Evolutionary conservation across 2,888 invertebrate genomes (phyloP).

Genomic region (Rhimphoctona megacephalus): DNA sequence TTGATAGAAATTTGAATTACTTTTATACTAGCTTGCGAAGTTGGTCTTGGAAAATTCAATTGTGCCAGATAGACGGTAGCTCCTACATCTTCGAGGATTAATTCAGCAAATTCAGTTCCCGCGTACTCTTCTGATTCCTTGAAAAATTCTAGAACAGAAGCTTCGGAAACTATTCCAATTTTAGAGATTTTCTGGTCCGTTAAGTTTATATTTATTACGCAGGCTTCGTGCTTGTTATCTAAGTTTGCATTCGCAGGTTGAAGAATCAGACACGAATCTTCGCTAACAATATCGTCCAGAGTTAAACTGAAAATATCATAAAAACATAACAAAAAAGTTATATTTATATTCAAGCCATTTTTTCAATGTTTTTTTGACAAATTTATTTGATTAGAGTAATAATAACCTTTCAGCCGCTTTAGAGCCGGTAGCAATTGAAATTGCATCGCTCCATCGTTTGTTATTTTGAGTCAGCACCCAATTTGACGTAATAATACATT

Average conservation of each 20-base stretch:
- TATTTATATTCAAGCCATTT: neutral
- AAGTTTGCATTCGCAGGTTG: conserved; percentile 71
- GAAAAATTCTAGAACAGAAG: conserved; percentile 84
- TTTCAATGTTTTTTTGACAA: neutral
- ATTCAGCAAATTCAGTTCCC: conserved; percentile 81
- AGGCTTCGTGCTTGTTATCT: conserved; percentile 74
- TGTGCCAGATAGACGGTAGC: conserved; percentile 82
- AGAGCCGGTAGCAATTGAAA: conserved; percentile 72
- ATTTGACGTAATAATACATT: conserved; percentile 56
- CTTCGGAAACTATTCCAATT: conserved; percentile 84
- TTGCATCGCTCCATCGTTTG: conserved; percentile 74
- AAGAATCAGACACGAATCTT: conserved; percentile 81
- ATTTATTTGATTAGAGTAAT: neutral
- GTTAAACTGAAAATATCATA: conserved; percentile 76
- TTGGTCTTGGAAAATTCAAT: conserved; percentile 77
- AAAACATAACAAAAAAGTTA: conserved; percentile 12
- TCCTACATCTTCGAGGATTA: conserved; percentile 83
- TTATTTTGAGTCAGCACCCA: conserved; percentile 65
- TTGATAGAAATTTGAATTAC: conserved; percentile 68
- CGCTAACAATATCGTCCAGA: conserved; percentile 81
- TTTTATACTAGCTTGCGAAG: conserved; percentile 80
- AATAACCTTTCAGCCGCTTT: conserved; percentile 75
- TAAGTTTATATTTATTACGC: conserved; percentile 79
- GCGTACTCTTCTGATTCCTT: conserved; percentile 85
- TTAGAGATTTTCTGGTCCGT: conserved; percentile 79